Base-by-base conservation (phyloP, 1,140 invertebrate genomes). In the Agraylea sexmaculata region DNA sequence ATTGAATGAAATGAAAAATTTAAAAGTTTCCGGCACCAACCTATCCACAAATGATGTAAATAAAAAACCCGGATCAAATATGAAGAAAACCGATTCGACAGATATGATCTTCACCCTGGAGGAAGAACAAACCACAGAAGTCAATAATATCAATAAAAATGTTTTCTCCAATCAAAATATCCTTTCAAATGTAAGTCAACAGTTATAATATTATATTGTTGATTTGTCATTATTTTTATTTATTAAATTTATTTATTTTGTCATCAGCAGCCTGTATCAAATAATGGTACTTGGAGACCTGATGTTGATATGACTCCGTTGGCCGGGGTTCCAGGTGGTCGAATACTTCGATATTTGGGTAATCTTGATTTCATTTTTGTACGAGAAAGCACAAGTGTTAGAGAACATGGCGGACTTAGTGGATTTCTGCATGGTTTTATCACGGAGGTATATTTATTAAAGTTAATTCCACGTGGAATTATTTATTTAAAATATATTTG, bases 281-380 rank as follows among this genome's bases (percentile, higher is more conserved):
- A n/a, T n/a, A n/a, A n/a, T 82, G 36, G 77, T 78, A 1, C 53
- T 79, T 17, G 76, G 70, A n/a, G 77, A 80, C 52, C 78, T 53
- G 83, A 82, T 1, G 80, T 92, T 5, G 86, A 90, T 50, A 77
- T 93, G 46, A 90, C 87, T 1, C 83, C 88, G 1, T 63, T 92
- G 21, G 80, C 80, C 29, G 82, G 79, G 51, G 67, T 93, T 43
- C 80, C 85, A 11, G 85, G 87, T 42, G 81, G 77, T 1, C 73
- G 73, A 40, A 84, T 88, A 38, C 78, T 87, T 38, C 74, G 80
- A 44, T 92, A 94, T 57, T 64, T 95, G 40, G 92, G 91, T 39
- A 90, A 94, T 60, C 69, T 95, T 35, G 91, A 94, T 55, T 91
- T 95, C 55, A 90, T 94, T 62, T 92, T 96, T 51, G 94, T 97